Conservation (phyloP, 2,113 vertebrate species). For the sheep (Ovis aries) region DNA sequence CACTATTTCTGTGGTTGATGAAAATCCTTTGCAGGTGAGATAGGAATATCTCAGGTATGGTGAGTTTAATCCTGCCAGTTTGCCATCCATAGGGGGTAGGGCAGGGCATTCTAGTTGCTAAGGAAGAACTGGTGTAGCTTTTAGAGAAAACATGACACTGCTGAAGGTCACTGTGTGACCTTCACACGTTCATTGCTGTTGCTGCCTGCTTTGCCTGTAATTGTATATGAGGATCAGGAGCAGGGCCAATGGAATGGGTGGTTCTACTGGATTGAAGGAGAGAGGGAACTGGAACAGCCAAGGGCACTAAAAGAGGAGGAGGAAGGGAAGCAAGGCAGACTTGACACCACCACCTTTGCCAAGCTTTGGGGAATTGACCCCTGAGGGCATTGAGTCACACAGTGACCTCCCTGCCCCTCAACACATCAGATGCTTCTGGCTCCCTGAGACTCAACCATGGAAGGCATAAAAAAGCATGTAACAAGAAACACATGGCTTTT, state of each 20-base stretch:
- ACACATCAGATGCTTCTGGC: background rate
- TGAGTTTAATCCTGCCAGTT: background rate
- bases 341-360: background rate
- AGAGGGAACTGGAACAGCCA: background rate
- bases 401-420: background rate
- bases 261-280: background rate
- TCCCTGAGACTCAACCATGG: background rate
- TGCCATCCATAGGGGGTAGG: background rate
- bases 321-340: background rate
- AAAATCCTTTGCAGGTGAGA: background rate
- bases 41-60: background rate
- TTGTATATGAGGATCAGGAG: constrained; percentile 59
- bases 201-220: constrained; percentile 81
- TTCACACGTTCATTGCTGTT: constrained; percentile 79
- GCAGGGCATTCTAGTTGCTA: constrained; percentile 74
- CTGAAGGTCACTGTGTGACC: constrained; percentile 58
- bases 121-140: constrained; percentile 80
- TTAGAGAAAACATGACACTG: constrained; percentile 80
- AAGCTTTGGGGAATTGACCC: background rate
- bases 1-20: constrained; percentile 2
- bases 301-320: background rate
- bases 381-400: background rate
- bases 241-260: background rate
- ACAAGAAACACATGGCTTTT: constrained; percentile 13
- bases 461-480: background rate